These are phyloP conservation scores for Ciconia boyciana DNA, from an alignment of 2,113 vertebrate species.

Conservation along the genomic window DNA sequence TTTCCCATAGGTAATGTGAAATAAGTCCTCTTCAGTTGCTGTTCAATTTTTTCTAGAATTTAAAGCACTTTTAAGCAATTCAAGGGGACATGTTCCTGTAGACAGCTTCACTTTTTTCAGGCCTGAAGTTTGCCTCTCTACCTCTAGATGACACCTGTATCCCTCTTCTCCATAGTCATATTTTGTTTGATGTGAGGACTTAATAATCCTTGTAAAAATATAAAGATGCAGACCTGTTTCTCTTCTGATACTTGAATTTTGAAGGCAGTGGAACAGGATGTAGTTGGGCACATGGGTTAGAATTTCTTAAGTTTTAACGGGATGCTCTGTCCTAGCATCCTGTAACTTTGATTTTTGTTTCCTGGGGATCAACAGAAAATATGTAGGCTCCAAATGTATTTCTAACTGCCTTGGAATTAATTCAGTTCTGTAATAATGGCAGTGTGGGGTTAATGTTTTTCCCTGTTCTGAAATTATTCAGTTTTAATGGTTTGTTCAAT, in stretches of 20 bases:
- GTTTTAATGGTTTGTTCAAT: background rate
- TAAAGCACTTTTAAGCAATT: background rate
- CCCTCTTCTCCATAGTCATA: accelerated
- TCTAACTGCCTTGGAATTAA: background rate
- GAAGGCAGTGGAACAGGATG: background rate
- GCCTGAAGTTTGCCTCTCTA: background rate
- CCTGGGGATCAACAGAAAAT: background rate
- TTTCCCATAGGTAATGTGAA: background rate
- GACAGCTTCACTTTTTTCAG: background rate
- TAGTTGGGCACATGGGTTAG: background rate
- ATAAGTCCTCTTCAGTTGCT: background rate
- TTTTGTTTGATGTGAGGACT: background rate
- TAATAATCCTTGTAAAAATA: background rate
- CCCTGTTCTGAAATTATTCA: background rate
- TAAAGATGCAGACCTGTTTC: background rate
- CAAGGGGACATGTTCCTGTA: background rate
- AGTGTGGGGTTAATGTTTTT: background rate
- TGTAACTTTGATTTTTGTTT: background rate
- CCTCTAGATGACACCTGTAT: background rate
- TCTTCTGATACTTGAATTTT: background rate
- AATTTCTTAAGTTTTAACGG: background rate
- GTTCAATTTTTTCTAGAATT: background rate
- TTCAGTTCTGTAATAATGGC: background rate
- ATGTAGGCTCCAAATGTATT: background rate
- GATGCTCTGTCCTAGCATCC: background rate